phyloP scores from a whole-genome alignment of 2,113 vertebrate species.

The Petrocephalus zakoni region DNA sequence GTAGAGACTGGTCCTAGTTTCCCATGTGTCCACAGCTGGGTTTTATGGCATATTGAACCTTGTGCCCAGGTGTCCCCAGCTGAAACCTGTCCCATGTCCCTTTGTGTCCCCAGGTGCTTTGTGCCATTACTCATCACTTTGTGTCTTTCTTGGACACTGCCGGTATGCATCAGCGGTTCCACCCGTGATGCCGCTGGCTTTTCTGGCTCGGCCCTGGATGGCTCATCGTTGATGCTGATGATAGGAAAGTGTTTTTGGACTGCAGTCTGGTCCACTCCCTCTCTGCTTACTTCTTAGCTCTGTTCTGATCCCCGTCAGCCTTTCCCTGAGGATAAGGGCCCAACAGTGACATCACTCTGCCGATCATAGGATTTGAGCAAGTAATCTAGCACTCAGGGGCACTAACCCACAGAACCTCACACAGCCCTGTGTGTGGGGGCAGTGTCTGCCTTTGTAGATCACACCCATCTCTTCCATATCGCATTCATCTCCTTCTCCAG shows the following conservation, averaged over 20 bases:
- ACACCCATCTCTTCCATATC: neutral
- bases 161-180: neutral
- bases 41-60: neutral
- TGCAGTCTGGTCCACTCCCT: neutral
- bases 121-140: neutral
- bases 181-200: neutral
- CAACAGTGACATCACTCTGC: neutral
- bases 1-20: neutral
- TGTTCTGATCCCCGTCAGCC: neutral
- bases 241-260: neutral
- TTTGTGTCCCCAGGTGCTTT: neutral
- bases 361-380: neutral
- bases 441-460: neutral
- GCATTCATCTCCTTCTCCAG: neutral
- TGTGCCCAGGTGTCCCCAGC: neutral
- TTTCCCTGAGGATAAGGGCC: neutral
- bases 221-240: neutral
- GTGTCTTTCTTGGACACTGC: neutral
- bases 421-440: neutral
- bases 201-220: neutral
- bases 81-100: neutral
- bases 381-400: neutral
- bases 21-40: neutral
- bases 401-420: neutral
- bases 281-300: neutral